These are phyloP conservation scores for Theonella swinhoei DNA, from an alignment of 37 sponge, comb jelly and placozoan genomes.

Conservation along the genomic window DNA sequence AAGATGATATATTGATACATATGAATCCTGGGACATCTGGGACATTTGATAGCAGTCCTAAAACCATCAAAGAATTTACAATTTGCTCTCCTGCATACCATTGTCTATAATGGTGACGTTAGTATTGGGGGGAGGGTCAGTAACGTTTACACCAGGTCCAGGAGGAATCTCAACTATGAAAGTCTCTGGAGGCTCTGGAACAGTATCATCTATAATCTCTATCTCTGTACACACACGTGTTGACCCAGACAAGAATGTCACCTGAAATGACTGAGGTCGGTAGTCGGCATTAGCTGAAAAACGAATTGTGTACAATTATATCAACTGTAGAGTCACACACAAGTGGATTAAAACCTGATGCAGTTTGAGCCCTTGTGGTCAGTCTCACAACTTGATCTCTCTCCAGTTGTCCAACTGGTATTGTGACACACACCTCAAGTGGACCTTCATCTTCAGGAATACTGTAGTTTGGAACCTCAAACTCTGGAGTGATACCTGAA, in stretches of 20 bases:
- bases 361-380: too few species aligned
- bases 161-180: neutral
- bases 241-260: neutral
- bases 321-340: too few species aligned
- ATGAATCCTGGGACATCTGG: too few species aligned
- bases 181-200: neutral
- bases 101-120: neutral
- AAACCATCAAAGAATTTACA: too few species aligned
- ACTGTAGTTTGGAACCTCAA: neutral
- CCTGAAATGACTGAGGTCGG: neutral
- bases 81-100: too few species aligned
- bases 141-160: neutral
- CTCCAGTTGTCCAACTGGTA: neutral
- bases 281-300: too few species aligned
- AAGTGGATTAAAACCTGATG: too few species aligned
- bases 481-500: neutral
- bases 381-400: too few species aligned
- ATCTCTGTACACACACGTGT: neutral
- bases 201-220: neutral
- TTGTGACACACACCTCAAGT: constrained; percentile 4
- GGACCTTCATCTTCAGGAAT: neutral
- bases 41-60: too few species aligned
- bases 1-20: neutral
- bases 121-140: neutral
- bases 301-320: too few species aligned